Evolutionary conservation across 53 echinoderm and acorn worm species (phyloP), one percentile per base, ranked within the genome.

Genomic region (Astropecten irregularis): DNA sequence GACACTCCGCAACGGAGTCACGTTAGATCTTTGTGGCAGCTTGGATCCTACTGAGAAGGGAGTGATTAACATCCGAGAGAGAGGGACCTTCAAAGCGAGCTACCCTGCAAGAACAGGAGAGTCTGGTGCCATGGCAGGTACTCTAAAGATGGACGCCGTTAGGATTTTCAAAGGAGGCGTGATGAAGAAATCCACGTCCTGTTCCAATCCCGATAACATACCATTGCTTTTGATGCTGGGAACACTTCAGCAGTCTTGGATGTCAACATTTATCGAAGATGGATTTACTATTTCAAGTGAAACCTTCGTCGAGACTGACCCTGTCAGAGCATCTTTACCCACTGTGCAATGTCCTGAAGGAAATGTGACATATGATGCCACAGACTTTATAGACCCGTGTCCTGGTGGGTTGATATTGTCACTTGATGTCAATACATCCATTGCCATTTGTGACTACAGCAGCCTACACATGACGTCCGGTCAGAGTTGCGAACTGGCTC

Each of bases 11-110:
- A 71, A 87, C 3, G 73, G 82, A 66, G 89, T 95, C 8, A 66
- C 71, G 37, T 57, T 95, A 37, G 92, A 95, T 66, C 55, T 90
- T 11, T 95, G 95, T 73, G 95, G 95, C 27, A 70, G 52, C 35
- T 15, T 95, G 66, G 87, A 65, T 46, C 89, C 86, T n/a, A 56
- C 86, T 16, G 55, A 92, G 26, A 61, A 84, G n/a, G 91, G 91
- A 59, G 60, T 54, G 1, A 10, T 94, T 4, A 71, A 65, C 48
- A 65, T 94, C 20, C 64, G 82, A 48, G 63, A 85, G 33, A 81
- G 86, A 19, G 94, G 91, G 42, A 63, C 47, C 13, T 86, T 94
- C 20, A 23, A 29, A 10, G 89, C 86, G 30, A 76, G 86, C 21
- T 89, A 91, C 19, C 86, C 88, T 70, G 91, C 91, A 39, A 44